Evolutionary conservation across 2,113 vertebrate species (phyloP), one percentile per base, ranked within the genome.

Genomic region (Struthio camelus): DNA sequence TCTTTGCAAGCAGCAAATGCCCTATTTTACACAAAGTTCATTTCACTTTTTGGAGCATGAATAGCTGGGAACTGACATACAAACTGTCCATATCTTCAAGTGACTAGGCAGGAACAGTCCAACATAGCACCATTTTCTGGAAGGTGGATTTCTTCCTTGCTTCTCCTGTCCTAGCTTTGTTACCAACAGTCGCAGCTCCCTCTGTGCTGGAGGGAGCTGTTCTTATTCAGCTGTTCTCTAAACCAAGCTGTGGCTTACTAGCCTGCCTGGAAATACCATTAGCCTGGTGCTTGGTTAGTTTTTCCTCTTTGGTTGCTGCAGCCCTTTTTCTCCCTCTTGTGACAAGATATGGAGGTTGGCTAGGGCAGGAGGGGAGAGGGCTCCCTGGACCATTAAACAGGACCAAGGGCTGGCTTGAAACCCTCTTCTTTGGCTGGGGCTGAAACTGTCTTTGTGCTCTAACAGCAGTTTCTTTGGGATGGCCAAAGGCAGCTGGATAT

Each of bases 41-140:
- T 90, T 90, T 91, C 53, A 80, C 48, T 89, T 81, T 93, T 87
- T 42, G 82, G 82, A 80, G 80, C 61, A n/a, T 7, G 20, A 64
- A 53, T 67, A 93, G 94, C 86, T 96, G 90, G 97, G 92, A 96
- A 95, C 93, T 86, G 94, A 79, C 53, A 70, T 58, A 85, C 8
- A 87, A 92, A 75, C 48, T 89, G 79, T 80, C 83, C 24, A 4
- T 85, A 80, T 66, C 30, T 97, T 97, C 94, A 97, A 96, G 94
- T 95, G 94, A 89, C 44, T 76, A 19, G 58, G 64, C 87, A 93
- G 86, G 78, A 96, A 83, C 4, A 87, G 93, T 90, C 80, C 76
- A 96, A 87, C 23, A 46, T 95, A 97, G 94, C 95, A 95, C 95
- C 95, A 48, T 85, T 69, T 90, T 89, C 90, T 0, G 23, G 92